A percentile compares a stretch with the other conserved stretches of the same genome.
These are phyloP conservation scores for Chloropsis cyanopogon DNA, from an alignment of 2,113 vertebrate species.

Conservation along the genomic window DNA sequence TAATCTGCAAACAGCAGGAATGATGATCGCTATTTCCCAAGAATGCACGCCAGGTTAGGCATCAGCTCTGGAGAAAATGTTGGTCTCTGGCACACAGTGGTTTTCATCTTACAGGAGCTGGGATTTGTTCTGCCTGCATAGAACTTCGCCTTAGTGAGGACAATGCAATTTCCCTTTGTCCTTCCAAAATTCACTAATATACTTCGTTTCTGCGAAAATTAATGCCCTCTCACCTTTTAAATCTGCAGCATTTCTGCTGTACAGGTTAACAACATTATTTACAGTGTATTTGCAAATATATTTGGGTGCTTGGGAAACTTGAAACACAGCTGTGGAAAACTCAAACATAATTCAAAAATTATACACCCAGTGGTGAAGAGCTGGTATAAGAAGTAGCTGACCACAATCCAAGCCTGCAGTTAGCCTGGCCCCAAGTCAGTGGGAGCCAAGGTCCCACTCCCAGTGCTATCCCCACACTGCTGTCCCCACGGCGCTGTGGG, in stretches of 20 bases:
- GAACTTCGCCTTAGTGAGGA: not conserved
- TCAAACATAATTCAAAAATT: not conserved
- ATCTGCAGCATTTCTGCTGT: not conserved
- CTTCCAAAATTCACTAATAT: not conserved
- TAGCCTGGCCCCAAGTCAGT: rapidly evolving
- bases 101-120: not conserved
- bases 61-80: not conserved
- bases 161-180: not conserved
- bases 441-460: rapidly evolving
- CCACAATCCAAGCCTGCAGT: not conserved
- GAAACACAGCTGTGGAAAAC: not conserved
- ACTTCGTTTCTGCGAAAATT: not conserved
- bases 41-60: rapidly evolving
- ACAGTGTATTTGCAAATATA: not conserved
- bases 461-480: rapidly evolving
- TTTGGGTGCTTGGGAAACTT: not conserved
- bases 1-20: not conserved
- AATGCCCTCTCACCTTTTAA: not conserved
- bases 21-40: not conserved
- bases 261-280: not conserved
- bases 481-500: rapidly evolving
- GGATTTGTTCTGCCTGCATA: not conserved
- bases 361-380: rapidly evolving
- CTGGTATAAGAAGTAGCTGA: not conserved
- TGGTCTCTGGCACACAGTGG: not conserved